Percentiles rank a stretch among this genome's conserved stretches.
Conservation (phyloP, 2,797 vertebrate genomes). For the Sebastes taczanowskii region DNA sequence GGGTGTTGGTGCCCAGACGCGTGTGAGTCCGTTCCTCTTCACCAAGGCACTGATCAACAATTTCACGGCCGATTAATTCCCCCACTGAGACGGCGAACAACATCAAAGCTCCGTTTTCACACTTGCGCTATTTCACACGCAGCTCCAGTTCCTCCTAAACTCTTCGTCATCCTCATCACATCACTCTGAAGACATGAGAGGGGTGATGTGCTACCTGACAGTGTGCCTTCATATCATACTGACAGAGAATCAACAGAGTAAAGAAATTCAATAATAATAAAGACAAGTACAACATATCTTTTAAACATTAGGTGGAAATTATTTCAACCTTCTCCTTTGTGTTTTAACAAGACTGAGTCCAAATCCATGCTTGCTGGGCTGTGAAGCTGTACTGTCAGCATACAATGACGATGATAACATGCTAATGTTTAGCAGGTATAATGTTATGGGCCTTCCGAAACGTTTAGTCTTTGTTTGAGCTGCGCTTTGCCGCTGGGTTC, state of each 20-base stretch:
- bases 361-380: too few relatives aligned
- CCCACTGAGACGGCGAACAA: background rate
- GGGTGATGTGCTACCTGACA: background rate
- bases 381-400: too few relatives aligned
- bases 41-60: constrained; percentile 11
- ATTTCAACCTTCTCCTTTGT: too few relatives aligned
- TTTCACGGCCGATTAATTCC: constrained; percentile 39
- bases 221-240: background rate
- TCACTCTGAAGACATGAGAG: background rate
- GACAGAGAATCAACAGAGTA: background rate
- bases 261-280: background rate
- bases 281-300: too few relatives aligned
- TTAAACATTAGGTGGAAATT: too few relatives aligned
- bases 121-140: background rate
- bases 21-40: background rate
- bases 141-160: background rate
- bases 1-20: background rate
- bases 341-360: too few relatives aligned
- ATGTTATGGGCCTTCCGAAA: too few relatives aligned
- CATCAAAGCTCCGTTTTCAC: constrained; percentile 21
- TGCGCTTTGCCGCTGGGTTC: too few relatives aligned
- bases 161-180: background rate
- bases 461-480: too few relatives aligned
- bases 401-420: too few relatives aligned
- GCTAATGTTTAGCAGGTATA: too few relatives aligned